Percentiles rank a stretch among this genome's conserved stretches.
phyloP scores from a whole-genome alignment of 2,888 invertebrate species.

The Drosophila planitibia region DNA sequence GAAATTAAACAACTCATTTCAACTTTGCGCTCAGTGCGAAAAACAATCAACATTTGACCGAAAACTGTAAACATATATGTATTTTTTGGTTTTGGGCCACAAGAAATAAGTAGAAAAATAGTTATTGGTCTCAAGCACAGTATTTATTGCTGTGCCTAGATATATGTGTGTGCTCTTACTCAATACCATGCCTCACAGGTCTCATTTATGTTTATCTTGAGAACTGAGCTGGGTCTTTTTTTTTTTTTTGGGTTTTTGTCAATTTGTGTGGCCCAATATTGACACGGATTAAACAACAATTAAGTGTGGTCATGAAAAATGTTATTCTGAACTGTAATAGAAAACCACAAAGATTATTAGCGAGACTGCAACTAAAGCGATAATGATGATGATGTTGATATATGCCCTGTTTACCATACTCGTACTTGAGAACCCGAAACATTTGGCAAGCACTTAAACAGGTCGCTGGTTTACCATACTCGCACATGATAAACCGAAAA shows the following conservation, averaged over 20 bases:
- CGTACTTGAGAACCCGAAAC: background rate
- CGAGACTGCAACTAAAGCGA: slow-evolving; percentile 12
- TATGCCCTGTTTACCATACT: slow-evolving; percentile 12
- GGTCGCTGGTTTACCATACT: background rate
- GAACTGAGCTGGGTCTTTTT: slow-evolving; percentile 33
- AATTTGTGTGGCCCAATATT: slow-evolving; percentile 62
- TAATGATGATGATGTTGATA: slow-evolving; percentile 4
- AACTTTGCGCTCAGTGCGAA: slow-evolving; percentile 51
- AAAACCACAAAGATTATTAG: slow-evolving; percentile 15
- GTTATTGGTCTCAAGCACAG: slow-evolving; percentile 40
- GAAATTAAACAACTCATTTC: slow-evolving; percentile 66
- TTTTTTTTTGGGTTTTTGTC: slow-evolving; percentile 20
- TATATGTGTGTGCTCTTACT: background rate
- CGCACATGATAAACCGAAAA: background rate
- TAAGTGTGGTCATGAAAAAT: slow-evolving; percentile 61
- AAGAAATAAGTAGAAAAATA: slow-evolving; percentile 41
- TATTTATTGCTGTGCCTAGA: slow-evolving; percentile 27
- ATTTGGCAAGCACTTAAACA: slow-evolving; percentile 1
- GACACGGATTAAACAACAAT: slow-evolving; percentile 69
- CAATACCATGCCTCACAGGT: slow-evolving; percentile 14
- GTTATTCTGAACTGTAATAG: slow-evolving; percentile 65
- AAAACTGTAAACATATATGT: slow-evolving; percentile 56
- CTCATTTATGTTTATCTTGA: slow-evolving; percentile 38
- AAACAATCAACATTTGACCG: slow-evolving; percentile 47
- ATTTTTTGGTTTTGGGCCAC: slow-evolving; percentile 1